These are phyloP conservation scores for Clusia tigrina DNA, from an alignment of 2,888 invertebrate species.

Conservation along the genomic window DNA sequence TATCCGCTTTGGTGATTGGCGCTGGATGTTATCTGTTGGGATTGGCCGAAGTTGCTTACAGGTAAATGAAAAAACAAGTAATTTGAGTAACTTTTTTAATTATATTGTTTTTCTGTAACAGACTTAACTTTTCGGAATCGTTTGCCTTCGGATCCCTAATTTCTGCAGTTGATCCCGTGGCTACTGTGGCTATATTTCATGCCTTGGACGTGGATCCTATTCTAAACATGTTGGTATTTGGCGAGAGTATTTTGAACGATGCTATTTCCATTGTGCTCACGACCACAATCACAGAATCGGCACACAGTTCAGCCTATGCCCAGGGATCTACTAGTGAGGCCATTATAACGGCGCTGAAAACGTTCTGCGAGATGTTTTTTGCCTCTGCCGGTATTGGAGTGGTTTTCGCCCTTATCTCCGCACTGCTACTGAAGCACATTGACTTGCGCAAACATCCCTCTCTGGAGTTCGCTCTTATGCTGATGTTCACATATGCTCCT, in stretches of 20 bases:
- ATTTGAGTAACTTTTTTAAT: background rate
- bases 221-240: slow-evolving; percentile 99
- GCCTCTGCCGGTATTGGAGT: slow-evolving; percentile 97
- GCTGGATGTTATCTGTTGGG: slow-evolving; percentile 95
- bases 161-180: slow-evolving; percentile 99
- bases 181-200: slow-evolving; percentile 98
- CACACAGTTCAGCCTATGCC: slow-evolving; percentile 71
- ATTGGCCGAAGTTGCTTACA: slow-evolving; percentile 88
- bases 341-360: slow-evolving; percentile 84
- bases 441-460: slow-evolving; percentile 97
- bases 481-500: slow-evolving; percentile 98
- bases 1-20: slow-evolving; percentile 96
- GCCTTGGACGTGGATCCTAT: slow-evolving; percentile 97
- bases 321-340: slow-evolving; percentile 77
- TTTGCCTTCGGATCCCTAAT: slow-evolving; percentile 97
- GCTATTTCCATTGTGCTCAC: slow-evolving; percentile 98
- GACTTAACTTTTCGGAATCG: slow-evolving; percentile 92
- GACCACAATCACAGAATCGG: slow-evolving; percentile 81
- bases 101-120: slow-evolving; percentile 66
- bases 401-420: slow-evolving; percentile 91
- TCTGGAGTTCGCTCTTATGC: slow-evolving; percentile 97
- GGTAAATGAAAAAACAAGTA: slow-evolving; percentile 56
- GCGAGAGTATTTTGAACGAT: slow-evolving; percentile 84
- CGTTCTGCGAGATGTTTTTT: slow-evolving; percentile 97
- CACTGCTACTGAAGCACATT: slow-evolving; percentile 91